Base-by-base conservation (phyloP, 1,140 invertebrate species). In the Rhyacophila brunnea region DNA sequence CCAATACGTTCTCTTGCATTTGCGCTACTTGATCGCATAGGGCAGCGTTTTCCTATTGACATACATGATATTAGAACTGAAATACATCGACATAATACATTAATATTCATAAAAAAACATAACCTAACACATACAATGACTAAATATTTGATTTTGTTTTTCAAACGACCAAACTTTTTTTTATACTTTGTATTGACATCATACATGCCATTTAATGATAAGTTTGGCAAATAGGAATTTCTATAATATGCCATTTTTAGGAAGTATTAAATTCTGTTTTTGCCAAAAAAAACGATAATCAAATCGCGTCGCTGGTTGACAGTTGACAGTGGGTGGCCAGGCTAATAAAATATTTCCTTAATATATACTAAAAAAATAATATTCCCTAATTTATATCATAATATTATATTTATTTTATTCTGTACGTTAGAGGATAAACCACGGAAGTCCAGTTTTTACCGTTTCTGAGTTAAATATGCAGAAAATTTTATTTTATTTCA, bases 1-100 rank as follows among this genome's bases (percentile, higher is more conserved):
- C 71, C 36, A 85, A 72, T 32, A 90, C 80, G 73, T 88, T 87
- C 47, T 87, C 84, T 73, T 92, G 88, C 38, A 88, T 80, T 66
- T 84, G 74, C 3, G 87, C 81, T 23, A 91, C 85, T 80, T 91
- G 87, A 80, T 92, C 90, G 68, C 89, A 89, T 3, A 91, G 66
- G 1, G 88, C 85, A 38, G 88, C 85, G 81, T 92, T 92, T 80
- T 90, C 85, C 89, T 91, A 60, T 15, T 32, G 14, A 74, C 55
- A 45, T 35, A 44, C 11, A 20, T 19, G 45, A 20, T 17, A 44
- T 42, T 23, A 28, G 3, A 28, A 28, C 9, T 5, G 23, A 9
- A 28, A 28, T 5, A 6, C 3, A 6, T 15, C 15, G n/a, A 40
- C 51, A 38, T 14, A 48, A 44, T 50, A 58, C 44, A 36, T 47